Base-by-base conservation (phyloP, 2,888 invertebrate species). In the Erynnis tages region DNA sequence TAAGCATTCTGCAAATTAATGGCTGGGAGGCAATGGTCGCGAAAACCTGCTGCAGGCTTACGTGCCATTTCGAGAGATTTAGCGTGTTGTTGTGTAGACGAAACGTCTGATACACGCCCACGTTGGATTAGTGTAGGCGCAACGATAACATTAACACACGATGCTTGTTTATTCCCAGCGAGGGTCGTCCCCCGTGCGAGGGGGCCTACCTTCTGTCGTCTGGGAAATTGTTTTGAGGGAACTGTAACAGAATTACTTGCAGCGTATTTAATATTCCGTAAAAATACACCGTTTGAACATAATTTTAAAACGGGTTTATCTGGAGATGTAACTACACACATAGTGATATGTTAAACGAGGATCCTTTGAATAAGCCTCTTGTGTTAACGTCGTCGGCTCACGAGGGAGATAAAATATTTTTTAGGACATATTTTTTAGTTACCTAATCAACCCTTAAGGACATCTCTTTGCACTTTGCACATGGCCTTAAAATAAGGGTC, bases 91-190 rank as follows among this genome's bases (percentile, higher is more conserved):
- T 54, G 21, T 49, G 54, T 58, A 57, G 54, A 56, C 55, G 40
- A 54, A 58, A 41, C 40, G 44, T 59, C 50, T 54, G 54, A 60
- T 41, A 60, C 59, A 60, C 55, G 55, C 61, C 60, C 55, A 61
- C 61, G 60, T 69, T 63, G 71, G 75, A 75, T 79, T 76, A 76
- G 67, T n/a, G n/a, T 66, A 53, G 61, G 62, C 65, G 57, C 67
- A 67, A 67, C 64, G 70, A 73, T 66, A 78, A 76, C 72, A 77
- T 79, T 73, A 70, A 65, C 71, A 64, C 64, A 55, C 59, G 65
- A 69, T 76, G 71, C 56, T 50, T 54, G 44, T 13, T 55, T 55
- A 50, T 54, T 46, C 32, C 41, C 21, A 34, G 40, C 67, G 53
- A 58, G 60, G 56, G 55, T 43, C 43, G 27, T 50, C 43, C 50